These are phyloP conservation scores for Oedothorax gibbosus DNA, from an alignment of 1,140 invertebrate genomes.

Conservation along the genomic window DNA sequence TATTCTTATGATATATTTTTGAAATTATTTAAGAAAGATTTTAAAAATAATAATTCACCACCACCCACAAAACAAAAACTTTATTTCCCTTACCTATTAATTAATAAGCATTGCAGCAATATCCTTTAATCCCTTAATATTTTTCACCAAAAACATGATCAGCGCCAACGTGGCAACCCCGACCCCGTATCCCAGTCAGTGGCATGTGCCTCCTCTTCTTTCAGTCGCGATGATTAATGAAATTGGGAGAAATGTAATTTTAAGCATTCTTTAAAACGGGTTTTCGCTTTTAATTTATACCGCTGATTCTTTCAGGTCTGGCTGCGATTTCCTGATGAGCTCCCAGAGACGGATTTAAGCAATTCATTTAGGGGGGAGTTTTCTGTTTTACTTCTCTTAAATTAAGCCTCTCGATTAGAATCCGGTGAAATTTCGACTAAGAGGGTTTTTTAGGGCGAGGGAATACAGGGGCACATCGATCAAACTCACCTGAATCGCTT, in stretches of 20 bases:
- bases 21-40: too few species aligned
- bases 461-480: too few species aligned
- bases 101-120: too few species aligned
- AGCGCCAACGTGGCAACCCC: constrained; percentile 28
- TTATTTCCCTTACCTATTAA: too few species aligned
- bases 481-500: too few species aligned
- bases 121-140: too few species aligned
- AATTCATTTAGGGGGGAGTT: constrained; percentile 43
- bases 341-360: constrained; percentile 51
- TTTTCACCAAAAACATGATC: too few species aligned
- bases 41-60: too few species aligned
- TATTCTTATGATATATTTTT: too few species aligned
- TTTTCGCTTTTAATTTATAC: constrained; percentile 61
- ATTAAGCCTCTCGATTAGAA: constrained; percentile 9
- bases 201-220: constrained; percentile 54
- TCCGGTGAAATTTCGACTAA: too few species aligned
- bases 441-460: too few species aligned
- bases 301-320: constrained; percentile 53
- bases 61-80: too few species aligned
- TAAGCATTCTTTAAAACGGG: constrained; percentile 60
- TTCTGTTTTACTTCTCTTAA: background rate
- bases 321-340: constrained; percentile 58
- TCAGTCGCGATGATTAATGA: constrained; percentile 61
- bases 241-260: constrained; percentile 62
- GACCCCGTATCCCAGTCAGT: constrained; percentile 29